A percentile compares a stretch with the other conserved stretches of the same genome.
Evolutionary conservation across 2,888 invertebrate species (phyloP).

Genomic region (Nipponacmea schrenckii): DNA sequence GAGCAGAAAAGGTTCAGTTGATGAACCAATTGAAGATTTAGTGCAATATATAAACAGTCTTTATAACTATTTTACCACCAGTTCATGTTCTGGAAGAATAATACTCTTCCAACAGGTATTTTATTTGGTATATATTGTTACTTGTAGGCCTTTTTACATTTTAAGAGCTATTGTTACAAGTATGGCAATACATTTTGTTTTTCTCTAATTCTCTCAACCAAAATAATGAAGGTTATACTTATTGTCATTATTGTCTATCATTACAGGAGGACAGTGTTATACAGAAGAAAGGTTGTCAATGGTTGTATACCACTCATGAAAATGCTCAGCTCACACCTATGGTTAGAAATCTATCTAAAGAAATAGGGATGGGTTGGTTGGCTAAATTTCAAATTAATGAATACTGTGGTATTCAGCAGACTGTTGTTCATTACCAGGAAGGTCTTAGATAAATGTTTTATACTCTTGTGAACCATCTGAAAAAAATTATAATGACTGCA

Average conservation of each 20-base stretch:
- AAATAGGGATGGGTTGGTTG: no score
- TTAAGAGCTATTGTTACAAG: no score
- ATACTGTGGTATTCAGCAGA: no score
- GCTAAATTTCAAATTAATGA: no score
- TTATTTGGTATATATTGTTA: constrained; percentile 7
- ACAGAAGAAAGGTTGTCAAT: constrained; percentile 69
- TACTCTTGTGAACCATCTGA: neutral
- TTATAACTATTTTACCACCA: constrained; percentile 69
- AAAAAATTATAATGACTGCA: no score
- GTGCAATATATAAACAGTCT: constrained; percentile 66
- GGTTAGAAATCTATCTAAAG: constrained; percentile 43
- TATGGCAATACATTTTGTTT: no score
- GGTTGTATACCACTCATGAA: constrained; percentile 68
- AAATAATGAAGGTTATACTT: no score
- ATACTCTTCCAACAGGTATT: constrained; percentile 57
- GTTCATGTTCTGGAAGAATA: constrained; percentile 70
- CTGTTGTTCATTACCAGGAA: no score
- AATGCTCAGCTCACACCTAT: constrained; percentile 43
- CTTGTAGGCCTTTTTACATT: no score
- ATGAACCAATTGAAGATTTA: constrained; percentile 65
- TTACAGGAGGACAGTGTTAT: constrained; percentile 17
- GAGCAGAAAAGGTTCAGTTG: constrained; percentile 69
- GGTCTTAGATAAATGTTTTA: neutral
- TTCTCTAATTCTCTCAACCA: no score
- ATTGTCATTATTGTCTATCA: no score